Conservation (phyloP, 2,888 invertebrate genomes). For the Drosophila melanosoma region DNA sequence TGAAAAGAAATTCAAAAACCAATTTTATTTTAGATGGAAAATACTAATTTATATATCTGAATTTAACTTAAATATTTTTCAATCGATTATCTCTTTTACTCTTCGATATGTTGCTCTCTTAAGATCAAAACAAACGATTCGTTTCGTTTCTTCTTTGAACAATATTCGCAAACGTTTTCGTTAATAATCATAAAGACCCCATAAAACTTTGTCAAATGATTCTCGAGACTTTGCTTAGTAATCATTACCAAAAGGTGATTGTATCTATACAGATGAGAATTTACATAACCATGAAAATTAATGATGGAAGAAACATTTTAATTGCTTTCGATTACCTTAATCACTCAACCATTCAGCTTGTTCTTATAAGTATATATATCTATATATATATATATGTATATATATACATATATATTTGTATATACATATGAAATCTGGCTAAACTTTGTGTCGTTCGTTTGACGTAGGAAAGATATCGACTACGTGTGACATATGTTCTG, state of each 20-base stretch:
- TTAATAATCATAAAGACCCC: background rate
- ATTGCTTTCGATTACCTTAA: slow-evolving; percentile 22
- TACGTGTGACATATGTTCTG: slow-evolving; percentile 13
- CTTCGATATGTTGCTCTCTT: background rate
- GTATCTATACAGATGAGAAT: background rate
- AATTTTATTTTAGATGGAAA: background rate
- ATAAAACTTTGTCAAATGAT: background rate
- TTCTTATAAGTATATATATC: slow-evolving; percentile 21
- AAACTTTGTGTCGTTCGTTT: background rate
- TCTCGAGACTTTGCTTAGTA: slow-evolving; percentile 1
- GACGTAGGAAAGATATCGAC: background rate
- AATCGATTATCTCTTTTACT: background rate
- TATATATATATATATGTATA: background rate
- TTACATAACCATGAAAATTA: slow-evolving; percentile 4
- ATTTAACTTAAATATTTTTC: background rate
- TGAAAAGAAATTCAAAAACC: background rate
- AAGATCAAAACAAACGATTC: no score
- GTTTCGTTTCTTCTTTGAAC: background rate
- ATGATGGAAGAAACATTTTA: slow-evolving; percentile 19
- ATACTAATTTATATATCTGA: background rate
- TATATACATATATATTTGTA: slow-evolving; percentile 4
- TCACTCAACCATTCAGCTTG: slow-evolving; percentile 15
- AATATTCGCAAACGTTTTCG: slow-evolving; percentile 2
- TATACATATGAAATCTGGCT: background rate
- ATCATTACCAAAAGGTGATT: background rate